These are phyloP conservation scores for Epicauta chinensis DNA, from an alignment of 1,140 invertebrate species.

Conservation along the genomic window DNA sequence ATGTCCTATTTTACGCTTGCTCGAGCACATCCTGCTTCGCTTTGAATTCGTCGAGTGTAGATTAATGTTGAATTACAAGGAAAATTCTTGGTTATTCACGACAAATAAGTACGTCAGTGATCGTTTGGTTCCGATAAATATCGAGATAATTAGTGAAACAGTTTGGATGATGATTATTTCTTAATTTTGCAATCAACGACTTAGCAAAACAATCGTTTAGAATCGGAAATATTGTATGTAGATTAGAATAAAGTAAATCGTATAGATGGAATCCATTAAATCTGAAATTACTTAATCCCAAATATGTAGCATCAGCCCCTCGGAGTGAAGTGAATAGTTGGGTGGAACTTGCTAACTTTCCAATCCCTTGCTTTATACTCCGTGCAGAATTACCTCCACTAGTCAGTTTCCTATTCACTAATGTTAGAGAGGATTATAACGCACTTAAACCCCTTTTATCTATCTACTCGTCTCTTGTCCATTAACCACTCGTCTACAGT, in stretches of 20 bases:
- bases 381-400: conserved; percentile 14
- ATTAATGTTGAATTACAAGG: conserved; percentile 28
- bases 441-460: conserved; percentile 34
- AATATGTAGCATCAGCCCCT: conserved; percentile 6
- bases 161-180: background rate
- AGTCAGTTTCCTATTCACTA: conserved; percentile 25
- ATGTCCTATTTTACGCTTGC: conserved; percentile 25
- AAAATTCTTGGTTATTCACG: conserved; percentile 24
- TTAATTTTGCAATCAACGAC: too few species aligned
- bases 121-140: conserved; percentile 1
- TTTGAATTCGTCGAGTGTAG: conserved; percentile 24
- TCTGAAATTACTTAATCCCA: conserved; percentile 3
- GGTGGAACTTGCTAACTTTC: conserved; percentile 23
- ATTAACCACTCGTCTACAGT: conserved; percentile 24
- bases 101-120: conserved; percentile 17
- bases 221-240: too few species aligned
- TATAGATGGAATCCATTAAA: background rate
- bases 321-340: conserved; percentile 5
- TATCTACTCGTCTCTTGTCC: conserved; percentile 26
- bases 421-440: conserved; percentile 30
- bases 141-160: background rate
- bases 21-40: conserved; percentile 16
- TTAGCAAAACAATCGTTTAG: too few species aligned
- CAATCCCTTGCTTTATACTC: conserved; percentile 16
- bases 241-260: too few species aligned